Evolutionary conservation across 2,888 invertebrate species (phyloP).

Genomic region (Megastigmus dorsalis): DNA sequence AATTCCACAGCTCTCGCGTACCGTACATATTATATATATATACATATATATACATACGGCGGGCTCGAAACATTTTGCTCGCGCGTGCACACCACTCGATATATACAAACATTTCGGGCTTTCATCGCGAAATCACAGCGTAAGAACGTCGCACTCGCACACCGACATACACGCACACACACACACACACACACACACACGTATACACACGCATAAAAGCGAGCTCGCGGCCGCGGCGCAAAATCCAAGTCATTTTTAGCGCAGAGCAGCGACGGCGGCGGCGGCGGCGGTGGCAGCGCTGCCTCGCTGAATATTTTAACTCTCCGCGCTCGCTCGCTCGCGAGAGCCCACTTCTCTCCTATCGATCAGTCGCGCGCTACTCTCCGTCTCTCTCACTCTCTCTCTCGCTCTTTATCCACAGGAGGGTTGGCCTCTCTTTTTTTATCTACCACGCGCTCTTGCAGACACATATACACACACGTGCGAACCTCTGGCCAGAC

Average conservation of each 20-base stretch:
- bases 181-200: too few species aligned
- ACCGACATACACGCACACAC: too few species aligned
- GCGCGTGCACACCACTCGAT: too few species aligned
- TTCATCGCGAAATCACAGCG: too few species aligned
- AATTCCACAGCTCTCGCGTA: too few species aligned
- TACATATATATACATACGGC: too few species aligned
- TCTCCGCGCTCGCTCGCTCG: slow-evolving; percentile 19
- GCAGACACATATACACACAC: slow-evolving; percentile 52
- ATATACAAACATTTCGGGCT: too few species aligned
- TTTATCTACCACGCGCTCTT: slow-evolving; percentile 40
- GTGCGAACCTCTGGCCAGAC: slow-evolving; percentile 20
- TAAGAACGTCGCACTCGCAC: too few species aligned
- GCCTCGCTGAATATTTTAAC: slow-evolving; percentile 36
- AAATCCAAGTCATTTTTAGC: slow-evolving; percentile 32
- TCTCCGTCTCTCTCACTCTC: slow-evolving; percentile 15
- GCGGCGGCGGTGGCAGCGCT: slow-evolving; percentile 27
- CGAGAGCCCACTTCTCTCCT: slow-evolving; percentile 35
- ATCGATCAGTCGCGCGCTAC: slow-evolving; percentile 37
- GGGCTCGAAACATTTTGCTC: too few species aligned
- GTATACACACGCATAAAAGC: too few species aligned
- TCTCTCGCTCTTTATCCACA: slow-evolving; percentile 34
- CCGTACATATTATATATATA: too few species aligned
- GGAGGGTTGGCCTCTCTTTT: too few species aligned
- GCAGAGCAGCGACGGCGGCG: slow-evolving; percentile 11
- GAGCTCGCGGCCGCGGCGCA: background rate